phyloP scores from a whole-genome alignment of 2,797 vertebrate species.

The Sitta carolinensis region DNA sequence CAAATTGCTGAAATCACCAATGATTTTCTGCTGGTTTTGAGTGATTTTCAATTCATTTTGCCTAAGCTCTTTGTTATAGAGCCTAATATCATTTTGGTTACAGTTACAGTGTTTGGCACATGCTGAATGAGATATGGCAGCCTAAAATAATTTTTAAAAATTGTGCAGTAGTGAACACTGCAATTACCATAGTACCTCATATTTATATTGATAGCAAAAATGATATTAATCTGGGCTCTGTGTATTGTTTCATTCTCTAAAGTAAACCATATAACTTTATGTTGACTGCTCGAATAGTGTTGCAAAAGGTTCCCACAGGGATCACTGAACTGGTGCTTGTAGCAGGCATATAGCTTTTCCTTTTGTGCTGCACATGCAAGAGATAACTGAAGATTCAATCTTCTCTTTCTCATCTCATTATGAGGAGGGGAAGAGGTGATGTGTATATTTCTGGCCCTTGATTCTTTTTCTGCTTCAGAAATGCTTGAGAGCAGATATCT shows the following conservation, averaged over 20 bases:
- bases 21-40: neutral
- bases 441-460: slow-evolving; percentile 17
- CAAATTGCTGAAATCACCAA: neutral
- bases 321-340: neutral
- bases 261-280: neutral
- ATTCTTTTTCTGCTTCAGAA: slow-evolving; percentile 19
- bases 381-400: slow-evolving; percentile 30
- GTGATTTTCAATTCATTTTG: neutral
- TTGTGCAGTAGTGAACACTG: neutral
- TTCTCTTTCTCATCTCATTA: slow-evolving; percentile 32
- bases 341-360: neutral
- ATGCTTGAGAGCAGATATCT: slow-evolving; percentile 11
- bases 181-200: neutral
- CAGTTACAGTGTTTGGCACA: neutral
- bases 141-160: neutral
- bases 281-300: neutral
- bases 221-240: neutral
- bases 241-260: neutral
- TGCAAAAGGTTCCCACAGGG: neutral
- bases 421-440: slow-evolving; percentile 17
- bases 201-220: neutral
- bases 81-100: neutral
- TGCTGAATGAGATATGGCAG: neutral
- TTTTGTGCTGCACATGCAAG: neutral
- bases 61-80: neutral